Base-by-base conservation (phyloP, 2,797 vertebrate species). In the Spondyliosoma cantharus region DNA sequence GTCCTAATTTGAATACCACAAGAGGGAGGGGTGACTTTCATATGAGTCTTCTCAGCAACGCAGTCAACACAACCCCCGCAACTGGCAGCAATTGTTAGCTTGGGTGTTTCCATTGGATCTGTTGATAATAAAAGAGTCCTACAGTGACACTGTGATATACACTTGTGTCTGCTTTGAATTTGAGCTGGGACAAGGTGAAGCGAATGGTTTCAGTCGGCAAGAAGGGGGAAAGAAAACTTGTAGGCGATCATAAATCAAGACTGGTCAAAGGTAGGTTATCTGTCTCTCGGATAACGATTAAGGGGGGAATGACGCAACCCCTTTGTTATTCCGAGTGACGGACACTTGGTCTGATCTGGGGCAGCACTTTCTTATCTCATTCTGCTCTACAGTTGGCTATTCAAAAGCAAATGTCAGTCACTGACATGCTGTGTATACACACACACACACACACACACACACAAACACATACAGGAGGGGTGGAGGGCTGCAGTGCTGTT, bases 391-490 rank as follows among this genome's bases (percentile, higher is more conserved):
- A 79, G 85, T 70, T 16, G 24, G 61, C 90, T 71, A 90, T 91
- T 92, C 74, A 91, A 87, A 86, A 84, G 79, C 82, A 88, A 87
- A 87, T 80, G 88, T 87, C 89, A 87, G 79, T 87, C 84, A 76
- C 64, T 54, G 76, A 69, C 82, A 63, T 64, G 77, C 60, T 76
- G 69, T 61, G 37, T 27, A 48, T 20, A 67, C 37, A 71, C 81
- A 22, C 59, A 25, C 67, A 58, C 61, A 71, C 71, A 77, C 75
- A 81, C 78, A 79, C 65, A 61, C 71, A 76, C 56, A 45, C 62
- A 56, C 29, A 29, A n/a, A n/a, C n/a, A n/a, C 37, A 37, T 2
- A 37, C 37, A 52, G 71, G 71, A 25, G 68, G 80, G 74, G 74
- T 15, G 79, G 83, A 60, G 65, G 76, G 65, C 71, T 60, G 73